These are phyloP conservation scores for Lepidocyrtoides sp. DNA, from an alignment of 2,888 invertebrate genomes.

Conservation along the genomic window DNA sequence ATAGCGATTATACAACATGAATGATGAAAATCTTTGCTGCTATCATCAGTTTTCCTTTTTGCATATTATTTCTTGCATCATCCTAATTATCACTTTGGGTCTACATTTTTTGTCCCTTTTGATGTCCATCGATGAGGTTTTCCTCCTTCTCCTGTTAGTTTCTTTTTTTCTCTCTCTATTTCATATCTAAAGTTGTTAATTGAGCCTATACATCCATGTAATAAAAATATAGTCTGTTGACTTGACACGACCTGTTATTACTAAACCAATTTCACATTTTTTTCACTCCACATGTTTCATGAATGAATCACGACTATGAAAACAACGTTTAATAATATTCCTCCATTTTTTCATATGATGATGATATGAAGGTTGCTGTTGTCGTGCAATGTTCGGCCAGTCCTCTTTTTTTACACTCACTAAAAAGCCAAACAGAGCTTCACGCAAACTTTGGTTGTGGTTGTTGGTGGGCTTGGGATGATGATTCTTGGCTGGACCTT, in stretches of 20 bases:
- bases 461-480: background rate
- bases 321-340: background rate
- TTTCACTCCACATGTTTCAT: background rate
- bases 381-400: background rate
- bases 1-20: background rate
- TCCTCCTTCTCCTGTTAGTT: background rate
- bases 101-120: slow-evolving; percentile 3
- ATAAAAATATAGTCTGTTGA: slow-evolving; percentile 3
- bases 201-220: background rate
- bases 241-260: slow-evolving; percentile 42
- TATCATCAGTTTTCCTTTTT: slow-evolving; percentile 16
- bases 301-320: slow-evolving; percentile 32
- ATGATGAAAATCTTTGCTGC: slow-evolving; percentile 10
- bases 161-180: background rate
- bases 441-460: background rate
- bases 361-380: background rate
- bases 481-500: slow-evolving; percentile 19
- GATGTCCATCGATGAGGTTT: background rate
- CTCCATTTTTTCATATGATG: background rate
- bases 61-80: slow-evolving; percentile 4
- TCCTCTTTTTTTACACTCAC: background rate
- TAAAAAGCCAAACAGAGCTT: slow-evolving; percentile 19
- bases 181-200: background rate
- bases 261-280: slow-evolving; percentile 16
- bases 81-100: slow-evolving; percentile 23